These are phyloP conservation scores for Ethmia dodecea DNA, from an alignment of 2,888 invertebrate genomes.

Conservation along the genomic window DNA sequence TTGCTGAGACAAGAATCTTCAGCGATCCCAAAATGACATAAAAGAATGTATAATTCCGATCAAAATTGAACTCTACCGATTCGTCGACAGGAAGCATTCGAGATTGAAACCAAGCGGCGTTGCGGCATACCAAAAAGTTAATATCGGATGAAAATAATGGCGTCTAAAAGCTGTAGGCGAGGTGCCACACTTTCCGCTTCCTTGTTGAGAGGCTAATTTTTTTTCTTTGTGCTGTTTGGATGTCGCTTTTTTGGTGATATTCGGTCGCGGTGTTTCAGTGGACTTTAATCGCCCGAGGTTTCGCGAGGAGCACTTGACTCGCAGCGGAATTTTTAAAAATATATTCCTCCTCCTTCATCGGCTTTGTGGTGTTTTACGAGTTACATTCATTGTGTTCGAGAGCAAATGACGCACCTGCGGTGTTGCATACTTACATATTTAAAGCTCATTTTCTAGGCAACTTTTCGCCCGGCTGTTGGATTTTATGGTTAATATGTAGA, in stretches of 20 bases:
- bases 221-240: slow-evolving; percentile 41
- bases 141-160: slow-evolving; percentile 56
- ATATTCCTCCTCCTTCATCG: neutral
- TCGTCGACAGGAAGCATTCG: slow-evolving; percentile 26
- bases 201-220: slow-evolving; percentile 42
- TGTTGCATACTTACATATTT: no score
- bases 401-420: slow-evolving; percentile 3
- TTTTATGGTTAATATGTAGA: slow-evolving; percentile 5
- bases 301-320: slow-evolving; percentile 30
- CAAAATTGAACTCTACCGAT: slow-evolving; percentile 46
- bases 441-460: no score
- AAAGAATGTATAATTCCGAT: slow-evolving; percentile 28
- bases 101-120: slow-evolving; percentile 15
- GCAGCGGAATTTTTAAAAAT: slow-evolving; percentile 36
- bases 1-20: no score
- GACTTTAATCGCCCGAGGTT: slow-evolving; percentile 35
- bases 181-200: slow-evolving; percentile 52
- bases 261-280: slow-evolving; percentile 27
- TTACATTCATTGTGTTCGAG: neutral
- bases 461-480: no score
- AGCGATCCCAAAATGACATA: slow-evolving; percentile 24
- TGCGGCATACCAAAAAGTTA: slow-evolving; percentile 37
- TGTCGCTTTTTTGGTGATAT: slow-evolving; percentile 23
- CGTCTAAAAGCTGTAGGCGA: slow-evolving; percentile 55
- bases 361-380: neutral